Conservation (phyloP, 2,888 invertebrate genomes). For the Oligia latruncula region DNA sequence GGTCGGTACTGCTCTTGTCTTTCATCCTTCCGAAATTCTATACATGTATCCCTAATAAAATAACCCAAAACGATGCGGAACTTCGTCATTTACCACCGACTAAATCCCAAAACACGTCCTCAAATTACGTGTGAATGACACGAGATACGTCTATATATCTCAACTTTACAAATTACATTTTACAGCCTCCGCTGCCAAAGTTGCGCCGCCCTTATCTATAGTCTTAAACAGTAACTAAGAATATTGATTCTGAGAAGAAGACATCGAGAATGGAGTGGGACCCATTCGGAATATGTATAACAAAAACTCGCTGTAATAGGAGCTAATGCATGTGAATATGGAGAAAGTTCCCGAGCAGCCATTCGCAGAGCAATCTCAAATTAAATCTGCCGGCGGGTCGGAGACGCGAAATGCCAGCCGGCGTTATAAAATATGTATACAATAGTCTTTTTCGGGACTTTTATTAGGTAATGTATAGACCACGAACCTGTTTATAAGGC, state of each 20-base stretch:
- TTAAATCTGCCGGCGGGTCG: slow-evolving; percentile 84
- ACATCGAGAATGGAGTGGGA: slow-evolving; percentile 74
- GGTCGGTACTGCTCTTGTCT: too few relatives aligned
- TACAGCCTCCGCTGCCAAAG: slow-evolving; percentile 36
- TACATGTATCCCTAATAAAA: slow-evolving; percentile 9
- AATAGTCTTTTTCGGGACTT: slow-evolving; percentile 74
- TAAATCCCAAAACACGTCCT: slow-evolving; percentile 49
- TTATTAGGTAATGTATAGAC: slow-evolving; percentile 73
- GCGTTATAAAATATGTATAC: slow-evolving; percentile 78
- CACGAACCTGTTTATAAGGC: slow-evolving; percentile 64
- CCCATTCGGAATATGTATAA: slow-evolving; percentile 73
- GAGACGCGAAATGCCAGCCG: slow-evolving; percentile 74
- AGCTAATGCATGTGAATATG: slow-evolving; percentile 85
- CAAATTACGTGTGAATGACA: slow-evolving; percentile 61
- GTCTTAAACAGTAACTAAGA: slow-evolving; percentile 65
- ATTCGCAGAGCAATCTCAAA: slow-evolving; percentile 86
- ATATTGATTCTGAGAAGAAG: slow-evolving; percentile 69
- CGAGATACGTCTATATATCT: slow-evolving; percentile 46
- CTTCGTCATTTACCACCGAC: slow-evolving; percentile 22
- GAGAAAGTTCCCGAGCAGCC: slow-evolving; percentile 82
- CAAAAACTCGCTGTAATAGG: slow-evolving; percentile 81
- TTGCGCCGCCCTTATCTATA: slow-evolving; percentile 48
- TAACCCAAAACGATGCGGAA: slow-evolving; percentile 17
- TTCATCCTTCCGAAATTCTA: neutral
- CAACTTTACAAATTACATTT: slow-evolving; percentile 62